Base-by-base conservation (phyloP, 2,113 vertebrate species). In the Vimba vimba region DNA sequence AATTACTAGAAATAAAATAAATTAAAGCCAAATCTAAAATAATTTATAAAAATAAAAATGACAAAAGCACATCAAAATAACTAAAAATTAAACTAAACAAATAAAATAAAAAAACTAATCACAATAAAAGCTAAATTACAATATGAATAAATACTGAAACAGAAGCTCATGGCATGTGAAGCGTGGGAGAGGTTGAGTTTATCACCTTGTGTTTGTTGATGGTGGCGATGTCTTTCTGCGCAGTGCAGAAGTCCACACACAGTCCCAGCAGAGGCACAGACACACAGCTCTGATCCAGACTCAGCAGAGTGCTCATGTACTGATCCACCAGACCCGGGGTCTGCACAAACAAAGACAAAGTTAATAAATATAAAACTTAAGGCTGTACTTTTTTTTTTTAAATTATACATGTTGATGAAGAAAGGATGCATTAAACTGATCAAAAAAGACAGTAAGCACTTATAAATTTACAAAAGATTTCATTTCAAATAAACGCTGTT, bases 181-280 rank as follows among this genome's bases (percentile, higher is more conserved):
- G 52, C 5, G 17, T 0, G 1, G 47, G 3, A 6, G 11, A 2
- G 13, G 30, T 15, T 6, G 25, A 75, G 75, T 13, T 55, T 45
- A 92, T 79, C 85, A 96, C 98, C 96, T 97, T 98, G 86, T 98
- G 94, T 86, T 89, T 95, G 86, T 93, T 95, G 86, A 99, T 93
- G 79, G 94, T 93, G 0, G 92, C 93, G 15, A 93, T 91, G 85
- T 98, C 96, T 84, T 97, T 99, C 86, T 97, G 96, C 68, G 91
- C 88, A 0, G 96, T 92, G 91, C 97, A 99, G 91, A 97, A 98
- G 87, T 97, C 96, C 12, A 97, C 92, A 88, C 96, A 94, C 66
- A 83, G 6, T 19, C 50, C 81, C 81, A 83, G 30, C 47, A 83
- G 81, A 1, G 81, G 81, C 11, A 83, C 11, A 25, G 27, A 83